Evolutionary conservation across 2,888 invertebrate genomes (phyloP), one percentile per base, ranked within the genome.

Genomic region (Callimorpha dominula): DNA sequence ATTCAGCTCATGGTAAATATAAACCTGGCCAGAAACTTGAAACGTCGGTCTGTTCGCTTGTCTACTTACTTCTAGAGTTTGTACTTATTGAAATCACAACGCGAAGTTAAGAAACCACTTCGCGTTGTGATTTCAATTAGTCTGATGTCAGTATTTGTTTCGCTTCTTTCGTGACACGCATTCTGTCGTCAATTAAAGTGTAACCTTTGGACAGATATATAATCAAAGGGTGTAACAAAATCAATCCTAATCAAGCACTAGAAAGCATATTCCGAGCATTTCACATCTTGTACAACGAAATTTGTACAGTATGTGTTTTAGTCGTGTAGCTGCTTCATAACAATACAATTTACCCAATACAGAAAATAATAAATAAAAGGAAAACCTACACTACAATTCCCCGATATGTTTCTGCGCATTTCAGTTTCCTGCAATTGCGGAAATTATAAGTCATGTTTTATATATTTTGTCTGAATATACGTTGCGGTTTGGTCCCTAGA

Each of bases 371-470:
- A 63, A 49, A 6, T 40, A 20, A 49, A 46, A 68, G 43, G 43
- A 57, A 62, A 69, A 31, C 12, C n/a, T 50, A 52, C 20, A 70
- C 50, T 40, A 70, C 14, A 64, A 73, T 42, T 57, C 40, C 66
- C 63, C 60, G 57, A 73, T 68, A 70, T 49, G 70, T 74, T 67
- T 40, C 70, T 71, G 60, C 71, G 54, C 65, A 60, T 77, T 74
- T 64, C 74, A 54, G 74, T 73, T 74, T 74, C 77, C 74, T 70
- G 72, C 71, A 76, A 76, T 49, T 50, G 71, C 79, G 84, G 81
- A 84, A 79, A 84, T 84, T 80, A 80, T 84, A 78, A 84, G 80
- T 82, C 80, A 84, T 75, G 73, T 66, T 76, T 40, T 76, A 77
- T 72, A 78, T 84, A 82, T 84, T 81, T 79, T 75, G 69, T 75